Percentiles rank a stretch among this genome's conserved stretches.
Evolutionary conservation across 2,113 vertebrate species (phyloP).

Genomic region (Eurystomus gularis): DNA sequence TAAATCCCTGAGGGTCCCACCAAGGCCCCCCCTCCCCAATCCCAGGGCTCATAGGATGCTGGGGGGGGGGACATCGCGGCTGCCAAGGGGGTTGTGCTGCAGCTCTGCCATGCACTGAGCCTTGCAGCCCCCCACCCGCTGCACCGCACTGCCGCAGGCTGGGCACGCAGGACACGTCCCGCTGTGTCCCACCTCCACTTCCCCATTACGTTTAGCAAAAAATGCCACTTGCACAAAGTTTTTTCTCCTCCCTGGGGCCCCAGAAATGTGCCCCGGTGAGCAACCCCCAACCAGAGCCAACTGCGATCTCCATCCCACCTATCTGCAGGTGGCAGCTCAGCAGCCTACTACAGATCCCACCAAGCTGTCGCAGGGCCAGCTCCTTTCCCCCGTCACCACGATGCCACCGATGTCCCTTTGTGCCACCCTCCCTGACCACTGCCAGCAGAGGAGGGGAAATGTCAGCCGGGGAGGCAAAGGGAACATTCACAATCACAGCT

Average conservation of each 20-base stretch:
- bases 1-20: neutral
- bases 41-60: neutral
- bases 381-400: fast-evolving
- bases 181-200: fast-evolving
- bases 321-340: neutral
- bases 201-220: neutral
- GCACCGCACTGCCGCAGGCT: too few relatives aligned
- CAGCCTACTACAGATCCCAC: neutral
- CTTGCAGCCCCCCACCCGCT: neutral
- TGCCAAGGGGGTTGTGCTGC: neutral
- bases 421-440: neutral
- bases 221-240: neutral
- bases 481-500: neutral
- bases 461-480: neutral
- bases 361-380: neutral
- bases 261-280: neutral
- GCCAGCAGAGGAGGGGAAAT: fast-evolving
- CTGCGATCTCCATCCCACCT: neutral
- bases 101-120: neutral
- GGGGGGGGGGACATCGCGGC: neutral
- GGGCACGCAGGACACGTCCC: neutral
- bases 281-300: neutral
- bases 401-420: fast-evolving
- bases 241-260: neutral
- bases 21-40: neutral